Conservation (phyloP, 2,797 vertebrate species). For the Oryzias sinensis region DNA sequence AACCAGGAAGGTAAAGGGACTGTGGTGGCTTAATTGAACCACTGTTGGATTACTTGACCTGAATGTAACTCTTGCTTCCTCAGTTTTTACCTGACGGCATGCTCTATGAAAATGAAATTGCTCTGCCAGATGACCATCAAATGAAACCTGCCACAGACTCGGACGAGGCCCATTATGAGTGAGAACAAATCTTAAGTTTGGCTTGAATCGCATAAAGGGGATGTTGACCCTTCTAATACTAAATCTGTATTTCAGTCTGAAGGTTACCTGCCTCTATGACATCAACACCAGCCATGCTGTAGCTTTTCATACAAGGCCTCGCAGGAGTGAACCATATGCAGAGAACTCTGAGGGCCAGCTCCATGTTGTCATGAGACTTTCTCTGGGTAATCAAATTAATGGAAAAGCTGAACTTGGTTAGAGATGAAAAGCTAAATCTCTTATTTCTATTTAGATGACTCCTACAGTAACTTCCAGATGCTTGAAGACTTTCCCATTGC, state of each 20-base stretch:
- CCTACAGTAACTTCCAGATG: constrained; percentile 52
- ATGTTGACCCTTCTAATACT: background rate
- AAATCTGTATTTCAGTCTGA: constrained; percentile 34
- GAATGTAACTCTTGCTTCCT: no score
- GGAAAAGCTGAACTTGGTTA: background rate
- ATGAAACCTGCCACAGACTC: accelerated
- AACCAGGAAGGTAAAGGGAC: constrained; percentile 57
- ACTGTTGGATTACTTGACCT: background rate
- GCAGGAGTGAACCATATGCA: constrained; percentile 49
- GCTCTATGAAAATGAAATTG: constrained; percentile 74
- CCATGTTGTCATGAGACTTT: constrained; percentile 55
- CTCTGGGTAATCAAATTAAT: constrained; percentile 49
- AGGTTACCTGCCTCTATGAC: constrained; percentile 63
- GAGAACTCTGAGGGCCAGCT: constrained; percentile 52
- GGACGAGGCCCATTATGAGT: constrained; percentile 46
- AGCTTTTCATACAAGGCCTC: constrained; percentile 41
- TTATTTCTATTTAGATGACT: constrained; percentile 43
- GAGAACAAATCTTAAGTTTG: constrained; percentile 12
- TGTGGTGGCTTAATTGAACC: background rate
- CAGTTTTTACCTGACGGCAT: constrained; percentile 67
- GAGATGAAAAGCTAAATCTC: background rate
- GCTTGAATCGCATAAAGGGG: background rate
- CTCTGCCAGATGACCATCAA: constrained; percentile 43
- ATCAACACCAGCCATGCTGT: constrained; percentile 45
- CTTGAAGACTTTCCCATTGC: constrained; percentile 49